Conservation (phyloP, 1,140 invertebrate genomes). For the Mycetomoellerius zeteki region DNA sequence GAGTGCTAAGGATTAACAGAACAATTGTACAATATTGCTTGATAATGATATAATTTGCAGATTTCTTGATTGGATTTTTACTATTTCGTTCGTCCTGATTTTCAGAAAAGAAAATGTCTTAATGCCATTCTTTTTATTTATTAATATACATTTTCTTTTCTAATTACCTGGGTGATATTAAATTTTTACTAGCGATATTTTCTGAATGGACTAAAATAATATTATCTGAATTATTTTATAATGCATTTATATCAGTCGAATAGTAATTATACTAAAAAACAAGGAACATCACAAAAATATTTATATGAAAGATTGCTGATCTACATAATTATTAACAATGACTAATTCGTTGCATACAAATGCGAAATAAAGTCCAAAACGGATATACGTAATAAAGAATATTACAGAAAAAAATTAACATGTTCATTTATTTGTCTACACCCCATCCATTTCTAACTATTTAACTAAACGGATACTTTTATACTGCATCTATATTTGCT, state of each 20-base stretch:
- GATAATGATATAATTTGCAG: slow-evolving; percentile 16
- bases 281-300: slow-evolving; percentile 58
- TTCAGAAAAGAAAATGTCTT: slow-evolving; percentile 56
- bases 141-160: slow-evolving; percentile 51
- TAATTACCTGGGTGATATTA: slow-evolving; percentile 31
- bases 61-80: slow-evolving; percentile 18
- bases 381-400: slow-evolving; percentile 70
- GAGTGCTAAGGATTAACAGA: slow-evolving; percentile 33
- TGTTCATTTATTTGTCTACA: not conserved
- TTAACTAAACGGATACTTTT: not conserved
- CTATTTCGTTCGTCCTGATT: slow-evolving; percentile 1
- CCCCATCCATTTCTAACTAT: not conserved
- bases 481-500: not conserved
- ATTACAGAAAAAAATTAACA: slow-evolving; percentile 48
- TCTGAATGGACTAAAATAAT: slow-evolving; percentile 39
- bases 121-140: slow-evolving; percentile 65
- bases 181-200: slow-evolving; percentile 36
- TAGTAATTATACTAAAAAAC: slow-evolving; percentile 59
- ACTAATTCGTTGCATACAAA: slow-evolving; percentile 69
- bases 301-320: slow-evolving; percentile 57
- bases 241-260: slow-evolving; percentile 60
- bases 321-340: slow-evolving; percentile 68
- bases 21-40: slow-evolving; percentile 25
- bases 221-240: slow-evolving; percentile 62
- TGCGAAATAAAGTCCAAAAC: slow-evolving; percentile 52